phyloP scores from a whole-genome alignment of 1,140 invertebrate genomes.

The Tigriopus japonicus region DNA sequence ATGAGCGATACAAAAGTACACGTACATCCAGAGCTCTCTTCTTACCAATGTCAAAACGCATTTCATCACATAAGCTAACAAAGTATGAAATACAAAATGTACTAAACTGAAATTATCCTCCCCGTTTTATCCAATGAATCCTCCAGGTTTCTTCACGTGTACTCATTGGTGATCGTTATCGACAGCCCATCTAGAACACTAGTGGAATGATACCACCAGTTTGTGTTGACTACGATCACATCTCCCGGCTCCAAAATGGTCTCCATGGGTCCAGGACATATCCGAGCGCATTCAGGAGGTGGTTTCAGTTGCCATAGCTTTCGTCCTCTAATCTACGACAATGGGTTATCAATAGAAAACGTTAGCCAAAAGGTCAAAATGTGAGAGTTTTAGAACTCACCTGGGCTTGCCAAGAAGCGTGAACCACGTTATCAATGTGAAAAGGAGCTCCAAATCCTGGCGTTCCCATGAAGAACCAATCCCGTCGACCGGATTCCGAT shows the following conservation, averaged over 20 bases:
- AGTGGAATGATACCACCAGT: conserved; percentile 35
- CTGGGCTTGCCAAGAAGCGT: conserved; percentile 35
- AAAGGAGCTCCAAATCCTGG: conserved; percentile 77
- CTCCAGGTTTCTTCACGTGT: conserved; percentile 5
- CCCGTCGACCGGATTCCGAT: conserved; percentile 61
- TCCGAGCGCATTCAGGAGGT: conserved; percentile 28
- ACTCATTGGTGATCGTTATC: conserved; percentile 36
- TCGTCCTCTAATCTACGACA: conserved; percentile 23
- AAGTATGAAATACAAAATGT: no score
- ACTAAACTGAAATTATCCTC: no score
- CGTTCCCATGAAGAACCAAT: conserved; percentile 93
- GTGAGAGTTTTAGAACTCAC: not conserved
- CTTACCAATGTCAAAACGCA: no score
- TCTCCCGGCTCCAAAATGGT: not conserved
- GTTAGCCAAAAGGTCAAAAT: no score
- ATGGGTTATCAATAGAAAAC: not conserved
- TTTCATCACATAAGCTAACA: no score
- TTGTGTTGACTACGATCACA: conserved; percentile 28
- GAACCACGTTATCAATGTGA: conserved; percentile 47
- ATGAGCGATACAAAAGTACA: no score
- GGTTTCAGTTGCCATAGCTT: conserved; percentile 31
- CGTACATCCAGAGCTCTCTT: no score
- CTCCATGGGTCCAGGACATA: conserved; percentile 20
- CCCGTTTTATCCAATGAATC: no score
- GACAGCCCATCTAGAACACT: conserved; percentile 30